Base-by-base conservation (phyloP, 2,888 invertebrate species). In the Cosmopolites sordidus region DNA sequence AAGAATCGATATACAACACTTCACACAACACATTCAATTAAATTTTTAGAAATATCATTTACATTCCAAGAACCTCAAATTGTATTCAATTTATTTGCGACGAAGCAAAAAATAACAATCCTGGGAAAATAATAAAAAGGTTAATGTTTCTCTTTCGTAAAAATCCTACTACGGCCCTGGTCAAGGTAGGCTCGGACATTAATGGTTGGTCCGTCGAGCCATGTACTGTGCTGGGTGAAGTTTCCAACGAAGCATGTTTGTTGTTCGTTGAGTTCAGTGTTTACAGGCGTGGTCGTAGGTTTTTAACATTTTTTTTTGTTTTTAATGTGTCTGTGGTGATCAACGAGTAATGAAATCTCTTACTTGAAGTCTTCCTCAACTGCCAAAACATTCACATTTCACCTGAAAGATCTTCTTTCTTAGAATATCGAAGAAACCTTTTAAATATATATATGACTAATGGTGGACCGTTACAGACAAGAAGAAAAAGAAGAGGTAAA, bases 141-240 rank as follows among this genome's bases (percentile, higher is more conserved):
- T 33, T 33, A 33, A 33, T 11, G 33, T 6, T 12, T 33, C 5
- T 12, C 11, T 33, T 6, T 6, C 3, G 27, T 27, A 27, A 27
- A 27, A 27, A 29, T 18, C 42, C 29, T n/a, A 42, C 18, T 47
- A 44, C 47, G 41, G 42, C 11, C 50, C 54, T 54, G 50, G 12
- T 27, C 37, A 50, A 50, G 48, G 53, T 49, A 50, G 43, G 50
- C 46, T 54, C 46, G 54, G 50, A 50, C 50, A 54, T 54, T 54
- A 51, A 51, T 53, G 43, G 50, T 54, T 50, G 22, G 43, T 16
- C 30, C 15, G 39, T 12, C 33, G 33, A n/a, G n/a, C 33, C 5
- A 11, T n/a, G n/a, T 33, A 33, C 33, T 33, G 12, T 11, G 33
- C 12, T 33, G n/a, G 33, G n/a, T 33, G 33, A 33, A 33, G 33